Evolutionary conservation across 2,113 vertebrate species (phyloP).

Genomic region (Pachypanchax playfairii): DNA sequence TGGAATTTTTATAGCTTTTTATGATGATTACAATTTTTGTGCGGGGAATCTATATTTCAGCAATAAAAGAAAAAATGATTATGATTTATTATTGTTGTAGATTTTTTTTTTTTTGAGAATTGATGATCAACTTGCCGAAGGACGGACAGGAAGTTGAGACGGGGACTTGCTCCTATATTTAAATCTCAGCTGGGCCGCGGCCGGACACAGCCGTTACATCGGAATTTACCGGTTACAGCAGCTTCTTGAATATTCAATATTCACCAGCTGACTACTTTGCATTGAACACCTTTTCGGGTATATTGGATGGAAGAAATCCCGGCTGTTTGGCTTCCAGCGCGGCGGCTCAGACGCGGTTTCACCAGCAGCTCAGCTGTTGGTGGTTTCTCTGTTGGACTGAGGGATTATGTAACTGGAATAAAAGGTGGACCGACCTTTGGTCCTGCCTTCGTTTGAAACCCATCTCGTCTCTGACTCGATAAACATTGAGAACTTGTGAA

Average conservation of each 20-base stretch:
- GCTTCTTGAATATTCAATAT: neutral
- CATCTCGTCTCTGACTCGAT: slow-evolving; percentile 13
- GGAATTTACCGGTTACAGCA: too few relatives aligned
- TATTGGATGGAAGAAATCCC: neutral
- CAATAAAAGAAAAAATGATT: slow-evolving; percentile 80
- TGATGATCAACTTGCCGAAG: slow-evolving; percentile 56
- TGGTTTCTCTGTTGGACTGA: too few relatives aligned
- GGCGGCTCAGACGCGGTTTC: neutral
- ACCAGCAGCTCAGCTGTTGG: slow-evolving; percentile 15
- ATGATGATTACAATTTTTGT: slow-evolving; percentile 74
- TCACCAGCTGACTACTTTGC: too few relatives aligned
- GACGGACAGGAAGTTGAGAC: slow-evolving; percentile 16
- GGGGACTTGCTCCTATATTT: slow-evolving; percentile 48
- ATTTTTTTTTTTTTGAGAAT: slow-evolving; percentile 67
- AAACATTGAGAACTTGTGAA: slow-evolving; percentile 31
- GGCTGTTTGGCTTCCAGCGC: too few relatives aligned
- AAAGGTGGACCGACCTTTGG: neutral
- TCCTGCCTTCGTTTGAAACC: too few relatives aligned
- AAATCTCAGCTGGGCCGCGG: slow-evolving; percentile 28
- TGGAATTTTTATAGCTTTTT: slow-evolving; percentile 79
- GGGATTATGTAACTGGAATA: slow-evolving; percentile 66
- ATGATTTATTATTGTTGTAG: slow-evolving; percentile 63
- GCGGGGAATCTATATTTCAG: slow-evolving; percentile 81
- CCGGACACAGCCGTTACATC: too few relatives aligned
- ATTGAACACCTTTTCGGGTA: too few relatives aligned